phyloP scores from a whole-genome alignment of 2,888 invertebrate genomes.

The Listrodromus nycthemerus region DNA sequence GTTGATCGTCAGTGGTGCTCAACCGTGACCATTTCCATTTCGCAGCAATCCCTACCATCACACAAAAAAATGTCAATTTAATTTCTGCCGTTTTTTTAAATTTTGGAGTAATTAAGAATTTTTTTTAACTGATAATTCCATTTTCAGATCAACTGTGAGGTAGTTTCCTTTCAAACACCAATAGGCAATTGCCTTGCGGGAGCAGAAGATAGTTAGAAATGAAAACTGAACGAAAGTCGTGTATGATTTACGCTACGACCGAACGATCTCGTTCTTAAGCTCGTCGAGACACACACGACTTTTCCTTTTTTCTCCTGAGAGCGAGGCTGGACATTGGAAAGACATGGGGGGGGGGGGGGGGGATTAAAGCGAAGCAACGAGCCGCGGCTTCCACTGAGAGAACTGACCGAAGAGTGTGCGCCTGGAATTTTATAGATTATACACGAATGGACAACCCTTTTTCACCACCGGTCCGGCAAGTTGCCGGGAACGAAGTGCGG shows the following conservation, averaged over 20 bases:
- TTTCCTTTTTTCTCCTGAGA: conserved; percentile 28
- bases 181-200: conserved; percentile 19
- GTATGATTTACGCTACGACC: background rate
- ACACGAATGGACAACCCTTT: conserved; percentile 59
- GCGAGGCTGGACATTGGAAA: background rate
- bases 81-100: background rate
- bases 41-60: background rate
- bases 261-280: conserved; percentile 1
- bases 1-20: conserved; percentile 44
- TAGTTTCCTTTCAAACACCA: conserved; percentile 34
- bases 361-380: background rate
- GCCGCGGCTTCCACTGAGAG: conserved; percentile 27
- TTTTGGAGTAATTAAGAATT: background rate
- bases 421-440: background rate
- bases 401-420: conserved; percentile 29
- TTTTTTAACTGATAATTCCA: background rate
- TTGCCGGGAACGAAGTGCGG: conserved; percentile 43
- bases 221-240: conserved; percentile 16
- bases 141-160: background rate
- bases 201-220: conserved; percentile 33
- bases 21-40: conserved; percentile 11
- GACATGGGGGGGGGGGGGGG: conserved; percentile 13
- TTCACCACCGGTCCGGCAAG: conserved; percentile 40
- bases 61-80: background rate
- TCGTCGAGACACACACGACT: conserved; percentile 29